Evolutionary conservation across 1,140 invertebrate species (phyloP).

Genomic region (Drosophila cardini): DNA sequence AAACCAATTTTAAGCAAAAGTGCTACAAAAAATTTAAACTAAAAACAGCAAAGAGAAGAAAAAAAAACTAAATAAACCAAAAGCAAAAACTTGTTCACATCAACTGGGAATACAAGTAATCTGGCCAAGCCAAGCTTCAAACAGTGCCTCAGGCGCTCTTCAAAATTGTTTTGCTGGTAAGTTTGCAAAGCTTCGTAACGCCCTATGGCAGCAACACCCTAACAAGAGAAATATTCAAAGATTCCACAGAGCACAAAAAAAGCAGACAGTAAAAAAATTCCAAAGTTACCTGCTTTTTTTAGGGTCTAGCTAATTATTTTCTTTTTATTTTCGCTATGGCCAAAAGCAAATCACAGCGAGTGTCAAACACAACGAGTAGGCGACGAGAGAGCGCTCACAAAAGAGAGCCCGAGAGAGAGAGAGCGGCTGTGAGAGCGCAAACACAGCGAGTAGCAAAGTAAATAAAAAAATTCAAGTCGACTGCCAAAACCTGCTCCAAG

Average conservation of each 20-base stretch:
- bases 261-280: conserved; percentile 31
- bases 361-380: conserved; percentile 55
- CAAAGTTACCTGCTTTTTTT: conserved; percentile 38
- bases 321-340: conserved; percentile 71
- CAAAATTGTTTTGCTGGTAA: conserved; percentile 70
- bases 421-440: conserved; percentile 9
- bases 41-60: conserved; percentile 22
- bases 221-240: conserved; percentile 40
- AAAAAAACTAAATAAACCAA: conserved; percentile 29
- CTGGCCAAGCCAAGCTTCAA: conserved; percentile 43
- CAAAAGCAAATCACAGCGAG: conserved; percentile 70
- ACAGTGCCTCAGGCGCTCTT: conserved; percentile 37
- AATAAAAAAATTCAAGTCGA: conserved; percentile 46
- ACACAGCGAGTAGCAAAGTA: conserved; percentile 40
- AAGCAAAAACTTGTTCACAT: conserved; percentile 65
- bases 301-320: conserved; percentile 77
- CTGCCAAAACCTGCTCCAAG: conserved; percentile 54
- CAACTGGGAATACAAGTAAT: conserved; percentile 55
- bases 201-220: conserved; percentile 52
- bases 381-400: conserved; percentile 16
- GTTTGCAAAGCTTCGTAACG: conserved; percentile 25
- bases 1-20: conserved; percentile 35
- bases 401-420: conserved; percentile 18
- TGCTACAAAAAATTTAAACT: conserved; percentile 27
- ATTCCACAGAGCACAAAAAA: conserved; percentile 33